These are phyloP conservation scores for Cyprinella venusta DNA, from an alignment of 2,797 vertebrate species.

Conservation along the genomic window DNA sequence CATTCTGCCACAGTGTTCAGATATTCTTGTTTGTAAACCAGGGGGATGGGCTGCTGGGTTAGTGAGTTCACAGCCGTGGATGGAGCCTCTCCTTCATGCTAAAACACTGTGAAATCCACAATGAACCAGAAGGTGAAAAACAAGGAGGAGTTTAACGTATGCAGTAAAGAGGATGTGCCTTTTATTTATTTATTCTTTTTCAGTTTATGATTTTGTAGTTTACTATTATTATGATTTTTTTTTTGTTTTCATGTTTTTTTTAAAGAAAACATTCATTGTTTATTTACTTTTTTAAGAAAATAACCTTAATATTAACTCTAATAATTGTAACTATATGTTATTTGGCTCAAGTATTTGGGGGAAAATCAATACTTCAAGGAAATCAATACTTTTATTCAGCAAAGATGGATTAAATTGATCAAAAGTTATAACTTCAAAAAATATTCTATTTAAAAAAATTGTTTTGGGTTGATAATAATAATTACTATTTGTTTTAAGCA, in stretches of 20 bases:
- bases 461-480: too few species aligned
- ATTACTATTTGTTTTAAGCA: too few species aligned
- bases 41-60: conserved; percentile 12
- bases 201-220: neutral
- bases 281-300: too few species aligned
- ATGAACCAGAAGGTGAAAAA: neutral
- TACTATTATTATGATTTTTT: neutral
- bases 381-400: too few species aligned
- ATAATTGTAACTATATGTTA: neutral
- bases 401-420: too few species aligned
- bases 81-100: neutral
- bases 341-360: neutral
- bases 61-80: conserved; percentile 1
- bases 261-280: too few species aligned
- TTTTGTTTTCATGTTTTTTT: neutral
- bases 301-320: too few species aligned
- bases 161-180: neutral
- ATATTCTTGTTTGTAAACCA: neutral
- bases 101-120: neutral
- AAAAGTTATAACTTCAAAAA: too few species aligned
- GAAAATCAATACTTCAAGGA: too few species aligned
- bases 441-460: too few species aligned
- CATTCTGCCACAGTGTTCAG: conserved; percentile 1
- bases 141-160: neutral
- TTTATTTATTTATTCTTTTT: too few species aligned